Evolutionary conservation across 2,888 invertebrate species (phyloP).

Genomic region (Saturnia pavonia): DNA sequence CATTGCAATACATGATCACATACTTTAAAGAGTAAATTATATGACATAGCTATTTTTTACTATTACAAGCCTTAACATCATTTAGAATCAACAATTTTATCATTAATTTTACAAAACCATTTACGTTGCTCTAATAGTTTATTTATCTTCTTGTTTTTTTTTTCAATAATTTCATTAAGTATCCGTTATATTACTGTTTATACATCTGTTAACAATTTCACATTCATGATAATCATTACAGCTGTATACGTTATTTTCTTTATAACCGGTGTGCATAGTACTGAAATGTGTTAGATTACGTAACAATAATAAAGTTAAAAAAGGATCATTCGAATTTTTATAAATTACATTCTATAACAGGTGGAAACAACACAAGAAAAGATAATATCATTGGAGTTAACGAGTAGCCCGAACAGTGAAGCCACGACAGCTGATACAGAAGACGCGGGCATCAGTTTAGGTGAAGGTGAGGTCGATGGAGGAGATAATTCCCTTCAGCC

Average conservation of each 20-base stretch:
- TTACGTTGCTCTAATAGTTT: not conserved
- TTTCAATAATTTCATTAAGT: not conserved
- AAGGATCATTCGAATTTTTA: not conserved
- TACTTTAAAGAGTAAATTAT: not conserved
- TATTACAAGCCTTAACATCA: not conserved
- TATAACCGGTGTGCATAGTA: not conserved
- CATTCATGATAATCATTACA: not conserved
- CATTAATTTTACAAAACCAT: not conserved
- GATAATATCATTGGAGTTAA: slow-evolving; percentile 93
- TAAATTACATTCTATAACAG: slow-evolving; percentile 62
- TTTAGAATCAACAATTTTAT: not conserved
- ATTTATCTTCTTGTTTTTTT: not conserved
- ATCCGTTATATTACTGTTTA: not conserved
- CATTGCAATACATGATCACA: not conserved
- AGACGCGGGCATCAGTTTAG: slow-evolving; percentile 55
- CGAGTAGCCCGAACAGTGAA: slow-evolving; percentile 84
- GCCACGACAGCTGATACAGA: slow-evolving; percentile 74
- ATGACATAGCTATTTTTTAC: not conserved
- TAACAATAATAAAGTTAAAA: not conserved
- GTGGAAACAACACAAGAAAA: slow-evolving; percentile 96
- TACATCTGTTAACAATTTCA: not conserved
- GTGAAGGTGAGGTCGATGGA: slow-evolving; percentile 64
- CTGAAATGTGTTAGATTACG: slow-evolving; percentile 1
- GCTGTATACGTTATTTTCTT: not conserved
- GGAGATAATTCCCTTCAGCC: slow-evolving; percentile 81